Percentiles rank a stretch among this genome's conserved stretches.
Evolutionary conservation across 2,797 vertebrate species (phyloP).

Genomic region (Pseudomugil gertrudae): DNA sequence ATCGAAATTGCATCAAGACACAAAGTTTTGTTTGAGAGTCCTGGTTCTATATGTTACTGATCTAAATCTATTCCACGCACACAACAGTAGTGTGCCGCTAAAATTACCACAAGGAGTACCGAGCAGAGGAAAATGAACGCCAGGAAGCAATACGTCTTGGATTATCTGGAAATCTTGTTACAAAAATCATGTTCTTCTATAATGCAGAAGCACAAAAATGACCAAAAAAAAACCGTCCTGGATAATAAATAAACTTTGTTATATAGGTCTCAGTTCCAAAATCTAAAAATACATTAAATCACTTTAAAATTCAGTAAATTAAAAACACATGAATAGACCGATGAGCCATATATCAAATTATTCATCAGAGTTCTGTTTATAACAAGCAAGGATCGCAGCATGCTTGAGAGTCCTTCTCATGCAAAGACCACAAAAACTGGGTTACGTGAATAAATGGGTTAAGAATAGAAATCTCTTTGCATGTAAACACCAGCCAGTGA

Average conservation of each 20-base stretch:
- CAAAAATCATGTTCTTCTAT: no score
- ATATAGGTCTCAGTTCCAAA: not conserved
- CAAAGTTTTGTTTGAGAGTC: constrained; percentile 8
- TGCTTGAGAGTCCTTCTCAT: constrained; percentile 20
- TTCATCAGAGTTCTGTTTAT: not conserved
- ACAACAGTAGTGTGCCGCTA: not conserved
- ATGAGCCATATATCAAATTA: not conserved
- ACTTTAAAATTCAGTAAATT: not conserved
- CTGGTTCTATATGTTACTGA: not conserved
- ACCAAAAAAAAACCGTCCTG: no score
- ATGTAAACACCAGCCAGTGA: constrained; percentile 50
- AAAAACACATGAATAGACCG: not conserved
- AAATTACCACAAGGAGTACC: not conserved
- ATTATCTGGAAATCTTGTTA: no score
- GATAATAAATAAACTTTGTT: no score
- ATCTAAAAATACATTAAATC: not conserved
- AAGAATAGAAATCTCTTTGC: constrained; percentile 50
- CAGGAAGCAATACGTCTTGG: no score
- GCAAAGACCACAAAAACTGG: constrained; percentile 35
- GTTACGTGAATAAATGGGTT: constrained; percentile 56
- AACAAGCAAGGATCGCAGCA: not conserved
- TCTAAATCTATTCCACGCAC: not conserved
- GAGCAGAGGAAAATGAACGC: no score
- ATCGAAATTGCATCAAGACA: constrained; percentile 15
- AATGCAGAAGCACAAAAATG: no score